phyloP scores from a whole-genome alignment of 2,113 vertebrate species.

The Bolborhynchus lineola region DNA sequence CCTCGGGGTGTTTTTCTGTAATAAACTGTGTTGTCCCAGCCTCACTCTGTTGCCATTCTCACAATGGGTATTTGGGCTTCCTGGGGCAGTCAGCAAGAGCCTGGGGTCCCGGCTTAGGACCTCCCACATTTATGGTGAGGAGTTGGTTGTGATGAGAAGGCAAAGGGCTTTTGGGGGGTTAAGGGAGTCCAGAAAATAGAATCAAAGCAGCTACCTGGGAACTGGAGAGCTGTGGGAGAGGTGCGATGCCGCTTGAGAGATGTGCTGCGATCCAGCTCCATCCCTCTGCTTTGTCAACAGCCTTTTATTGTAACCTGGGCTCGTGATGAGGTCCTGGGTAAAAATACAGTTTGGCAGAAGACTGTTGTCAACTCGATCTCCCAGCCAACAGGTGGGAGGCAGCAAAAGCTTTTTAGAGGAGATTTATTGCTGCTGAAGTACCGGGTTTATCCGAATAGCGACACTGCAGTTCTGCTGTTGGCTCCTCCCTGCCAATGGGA shows the following conservation, averaged over 20 bases:
- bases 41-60: neutral
- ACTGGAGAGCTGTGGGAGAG: neutral
- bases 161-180: neutral
- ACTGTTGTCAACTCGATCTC: neutral
- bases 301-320: neutral
- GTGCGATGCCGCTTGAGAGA: neutral
- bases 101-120: neutral
- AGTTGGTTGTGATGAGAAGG: neutral
- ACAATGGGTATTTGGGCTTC: neutral
- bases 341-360: constrained; percentile 20
- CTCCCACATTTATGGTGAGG: neutral
- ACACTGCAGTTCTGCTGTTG: neutral
- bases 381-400: constrained; percentile 55
- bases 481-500: neutral
- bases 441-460: neutral
- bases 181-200: neutral
- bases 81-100: neutral
- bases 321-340: neutral
- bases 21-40: constrained; percentile 47
- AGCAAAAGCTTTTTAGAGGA: constrained; percentile 18
- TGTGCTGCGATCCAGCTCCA: neutral
- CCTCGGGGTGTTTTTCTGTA: constrained; percentile 2
- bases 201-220: neutral
- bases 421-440: constrained; percentile 9
- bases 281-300: neutral